A percentile compares a stretch with the other conserved stretches of the same genome.
These are phyloP conservation scores for Anoplophora glabripennis DNA, from an alignment of 1,140 invertebrate species.

Conservation along the genomic window DNA sequence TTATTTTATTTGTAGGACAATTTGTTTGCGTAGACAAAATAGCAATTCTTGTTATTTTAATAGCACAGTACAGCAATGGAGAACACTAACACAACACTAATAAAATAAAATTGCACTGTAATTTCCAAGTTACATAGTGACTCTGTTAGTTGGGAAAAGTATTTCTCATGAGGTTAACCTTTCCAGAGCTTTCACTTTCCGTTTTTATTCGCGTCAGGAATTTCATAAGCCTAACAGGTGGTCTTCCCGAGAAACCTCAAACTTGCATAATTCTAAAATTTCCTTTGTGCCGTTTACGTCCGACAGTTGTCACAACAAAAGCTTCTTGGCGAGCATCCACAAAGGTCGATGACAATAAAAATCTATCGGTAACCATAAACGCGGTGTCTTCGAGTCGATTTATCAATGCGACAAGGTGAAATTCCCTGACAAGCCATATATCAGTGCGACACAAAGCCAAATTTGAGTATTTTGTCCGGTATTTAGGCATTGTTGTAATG, in stretches of 20 bases:
- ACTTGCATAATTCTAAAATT: slow-evolving; percentile 10
- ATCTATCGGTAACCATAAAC: slow-evolving; percentile 9
- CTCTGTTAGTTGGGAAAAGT: no score
- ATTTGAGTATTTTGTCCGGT: slow-evolving; percentile 21
- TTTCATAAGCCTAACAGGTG: not conserved
- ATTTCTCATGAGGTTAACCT: no score
- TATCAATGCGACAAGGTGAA: slow-evolving; percentile 6
- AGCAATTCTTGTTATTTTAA: no score
- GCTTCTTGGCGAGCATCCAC: slow-evolving; percentile 12
- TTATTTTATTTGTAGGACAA: no score
- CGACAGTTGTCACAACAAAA: slow-evolving; percentile 17
- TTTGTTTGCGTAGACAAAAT: no score
- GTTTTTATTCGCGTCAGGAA: no score
- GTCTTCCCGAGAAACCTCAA: slow-evolving; percentile 4
- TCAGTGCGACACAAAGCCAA: slow-evolving; percentile 12
- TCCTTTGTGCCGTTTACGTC: slow-evolving; percentile 1
- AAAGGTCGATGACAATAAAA: slow-evolving; percentile 1
- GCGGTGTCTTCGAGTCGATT: slow-evolving; percentile 6
- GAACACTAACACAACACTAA: no score
- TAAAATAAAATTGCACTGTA: no score
- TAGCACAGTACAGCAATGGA: no score
- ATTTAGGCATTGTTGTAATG: slow-evolving; percentile 19
- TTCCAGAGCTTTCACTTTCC: no score
- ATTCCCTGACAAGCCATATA: slow-evolving; percentile 16
- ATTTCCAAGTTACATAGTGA: no score